A percentile compares a stretch with the other conserved stretches of the same genome.
phyloP scores from a whole-genome alignment of 2,113 vertebrate genomes.

The Pluvianellus socialis region DNA sequence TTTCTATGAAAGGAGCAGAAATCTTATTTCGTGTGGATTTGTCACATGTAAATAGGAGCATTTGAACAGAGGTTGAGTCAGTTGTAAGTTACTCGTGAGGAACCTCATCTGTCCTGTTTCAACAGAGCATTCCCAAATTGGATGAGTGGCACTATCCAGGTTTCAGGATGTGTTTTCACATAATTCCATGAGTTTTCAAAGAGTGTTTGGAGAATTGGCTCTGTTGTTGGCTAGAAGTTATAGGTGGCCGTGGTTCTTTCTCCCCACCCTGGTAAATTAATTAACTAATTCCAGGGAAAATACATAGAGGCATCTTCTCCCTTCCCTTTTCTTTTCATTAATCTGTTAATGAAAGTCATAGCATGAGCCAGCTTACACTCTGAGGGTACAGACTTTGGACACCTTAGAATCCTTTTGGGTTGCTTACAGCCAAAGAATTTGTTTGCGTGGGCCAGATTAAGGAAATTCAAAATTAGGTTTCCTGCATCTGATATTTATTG shows the following conservation, averaged over 20 bases:
- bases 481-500: neutral
- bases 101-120: neutral
- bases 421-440: neutral
- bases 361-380: neutral
- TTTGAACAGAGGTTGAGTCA: neutral
- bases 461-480: neutral
- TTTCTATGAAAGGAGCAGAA: neutral
- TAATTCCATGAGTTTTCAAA: neutral
- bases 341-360: neutral
- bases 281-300: neutral
- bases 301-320: neutral
- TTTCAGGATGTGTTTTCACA: neutral
- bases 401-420: neutral
- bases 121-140: neutral
- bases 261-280: accelerated
- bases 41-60: neutral
- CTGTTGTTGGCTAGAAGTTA: neutral
- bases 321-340: neutral
- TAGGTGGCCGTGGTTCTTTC: neutral
- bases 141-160: neutral
- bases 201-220: neutral
- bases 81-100: neutral
- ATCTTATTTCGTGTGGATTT: neutral
- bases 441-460: neutral
- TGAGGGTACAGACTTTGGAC: neutral